Base-by-base conservation (phyloP, 2,888 invertebrate genomes). In the Sarcophaga caerulescens region DNA sequence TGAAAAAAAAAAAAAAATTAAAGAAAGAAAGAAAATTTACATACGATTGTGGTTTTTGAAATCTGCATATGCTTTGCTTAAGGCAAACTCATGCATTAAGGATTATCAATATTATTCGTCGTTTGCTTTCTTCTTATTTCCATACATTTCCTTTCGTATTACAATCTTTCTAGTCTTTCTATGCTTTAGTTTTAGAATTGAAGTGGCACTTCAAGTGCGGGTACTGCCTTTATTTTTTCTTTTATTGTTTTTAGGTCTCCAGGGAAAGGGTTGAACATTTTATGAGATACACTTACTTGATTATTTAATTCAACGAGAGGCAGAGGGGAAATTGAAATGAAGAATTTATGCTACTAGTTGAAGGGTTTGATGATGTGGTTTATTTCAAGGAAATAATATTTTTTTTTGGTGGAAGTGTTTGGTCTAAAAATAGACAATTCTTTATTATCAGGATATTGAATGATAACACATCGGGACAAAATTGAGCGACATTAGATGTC, bases 51-150 rank as follows among this genome's bases (percentile, higher is more conserved):
- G 68, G 21, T 74, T 82, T 77, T 44, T 12, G 2, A 77, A 73
- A 68, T 74, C 69, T 85, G 73, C 80, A 85, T 80, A 81, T 78
- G 83, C 74, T 81, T 83, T 77, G 74, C 85, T 81, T 65, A 35
- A 81, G 81, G 83, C 83, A 66, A 86, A 77, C 81, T 81, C 77
- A 78, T 78, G 80, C 83, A 83, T 86, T 84, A 81, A 81, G 62
- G 81, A 81, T 69, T 83, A 78, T 85, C 73, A 83, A 84, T 86
- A 74, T 83, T 73, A 65, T 70, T 73, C 57, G 21, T 23, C 23
- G 65, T 73, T 35, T 35, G 35, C 10, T 35, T 35, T 35, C 2
- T 52, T 14, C 17, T 52, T 23, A 6, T 23, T 17, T 57, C 12
- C 6, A 11, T 71, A 3, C 10, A 1, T 8, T 10, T 35, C 8